Evolutionary conservation across 2,113 vertebrate species (phyloP).

Genomic region (Alces alces): DNA sequence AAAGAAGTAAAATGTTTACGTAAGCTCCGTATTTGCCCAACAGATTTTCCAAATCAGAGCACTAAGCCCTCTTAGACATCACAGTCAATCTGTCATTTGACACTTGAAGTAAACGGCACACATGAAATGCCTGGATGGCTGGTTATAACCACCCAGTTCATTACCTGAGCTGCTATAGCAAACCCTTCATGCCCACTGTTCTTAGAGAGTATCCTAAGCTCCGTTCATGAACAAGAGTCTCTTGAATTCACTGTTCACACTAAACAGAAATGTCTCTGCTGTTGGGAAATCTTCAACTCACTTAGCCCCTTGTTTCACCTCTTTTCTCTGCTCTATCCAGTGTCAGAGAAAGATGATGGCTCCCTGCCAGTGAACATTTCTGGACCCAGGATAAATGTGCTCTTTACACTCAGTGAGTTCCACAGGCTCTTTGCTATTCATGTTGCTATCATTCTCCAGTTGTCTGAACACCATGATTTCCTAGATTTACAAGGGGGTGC

Average conservation of each 20-base stretch:
- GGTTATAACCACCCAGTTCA: not conserved
- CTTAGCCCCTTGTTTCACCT: not conserved
- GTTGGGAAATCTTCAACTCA: not conserved
- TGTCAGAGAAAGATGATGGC: not conserved
- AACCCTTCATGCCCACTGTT: not conserved
- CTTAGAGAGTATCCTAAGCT: not conserved
- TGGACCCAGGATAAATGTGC: not conserved
- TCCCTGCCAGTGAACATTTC: not conserved
- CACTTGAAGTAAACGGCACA: constrained; percentile 17
- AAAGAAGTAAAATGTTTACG: constrained; percentile 1
- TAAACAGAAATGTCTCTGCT: not conserved
- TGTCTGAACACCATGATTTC: not conserved
- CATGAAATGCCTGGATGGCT: not conserved
- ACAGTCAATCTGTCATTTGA: constrained; percentile 43
- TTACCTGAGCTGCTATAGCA: constrained; percentile 12
- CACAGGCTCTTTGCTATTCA: not conserved
- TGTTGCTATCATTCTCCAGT: not conserved
- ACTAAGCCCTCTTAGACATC: not conserved
- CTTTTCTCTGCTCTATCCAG: not conserved
- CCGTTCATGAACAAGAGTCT: constrained; percentile 51
- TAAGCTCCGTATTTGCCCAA: not conserved
- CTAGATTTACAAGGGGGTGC: not conserved
- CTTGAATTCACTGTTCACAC: constrained; percentile 41
- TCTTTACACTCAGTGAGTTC: not conserved
- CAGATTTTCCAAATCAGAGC: constrained; percentile 22